Percentiles rank a stretch among this genome's conserved stretches.
These are phyloP conservation scores for Thalassoma bifasciatum DNA, from an alignment of 2,113 vertebrate species.

Conservation along the genomic window DNA sequence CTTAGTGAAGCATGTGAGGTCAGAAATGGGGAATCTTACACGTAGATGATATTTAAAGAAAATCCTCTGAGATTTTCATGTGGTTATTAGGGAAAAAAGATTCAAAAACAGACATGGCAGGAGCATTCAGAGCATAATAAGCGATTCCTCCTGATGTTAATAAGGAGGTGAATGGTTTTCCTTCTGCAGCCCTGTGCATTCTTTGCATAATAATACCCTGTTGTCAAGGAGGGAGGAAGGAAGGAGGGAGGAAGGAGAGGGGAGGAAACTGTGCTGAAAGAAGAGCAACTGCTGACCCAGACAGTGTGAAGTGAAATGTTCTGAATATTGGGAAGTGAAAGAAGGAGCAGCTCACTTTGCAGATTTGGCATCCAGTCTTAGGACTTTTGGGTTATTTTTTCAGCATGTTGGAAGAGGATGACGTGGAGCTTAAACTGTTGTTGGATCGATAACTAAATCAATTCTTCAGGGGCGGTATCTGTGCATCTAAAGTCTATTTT, in stretches of 20 bases:
- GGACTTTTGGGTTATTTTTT: neutral
- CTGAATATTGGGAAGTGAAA: conserved; percentile 19
- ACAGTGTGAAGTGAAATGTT: conserved; percentile 42
- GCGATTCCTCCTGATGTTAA: neutral
- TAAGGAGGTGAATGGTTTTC: neutral
- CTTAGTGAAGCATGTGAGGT: neutral
- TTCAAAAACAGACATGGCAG: too few species aligned
- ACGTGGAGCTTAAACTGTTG: neutral
- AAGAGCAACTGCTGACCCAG: conserved; percentile 41
- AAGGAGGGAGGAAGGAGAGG: conserved; percentile 46
- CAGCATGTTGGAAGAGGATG: neutral
- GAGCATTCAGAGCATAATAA: neutral
- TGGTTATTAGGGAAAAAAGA: too few species aligned
- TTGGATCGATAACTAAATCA: conserved; percentile 20
- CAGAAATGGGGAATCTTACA: conserved; percentile 7
- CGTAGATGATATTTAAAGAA: too few species aligned
- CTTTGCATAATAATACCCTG: conserved; percentile 19
- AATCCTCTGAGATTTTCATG: too few species aligned
- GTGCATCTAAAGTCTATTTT: conserved; percentile 18
- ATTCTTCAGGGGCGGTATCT: conserved; percentile 38
- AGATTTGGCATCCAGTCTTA: neutral
- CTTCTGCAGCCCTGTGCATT: neutral
- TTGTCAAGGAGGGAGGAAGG: conserved; percentile 4
- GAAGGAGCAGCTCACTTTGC: neutral
- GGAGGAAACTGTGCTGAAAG: conserved; percentile 59